Percentiles rank a stretch among this genome's conserved stretches.
Evolutionary conservation across 2,113 vertebrate species (phyloP).

Genomic region (Peromyscus leucopus): DNA sequence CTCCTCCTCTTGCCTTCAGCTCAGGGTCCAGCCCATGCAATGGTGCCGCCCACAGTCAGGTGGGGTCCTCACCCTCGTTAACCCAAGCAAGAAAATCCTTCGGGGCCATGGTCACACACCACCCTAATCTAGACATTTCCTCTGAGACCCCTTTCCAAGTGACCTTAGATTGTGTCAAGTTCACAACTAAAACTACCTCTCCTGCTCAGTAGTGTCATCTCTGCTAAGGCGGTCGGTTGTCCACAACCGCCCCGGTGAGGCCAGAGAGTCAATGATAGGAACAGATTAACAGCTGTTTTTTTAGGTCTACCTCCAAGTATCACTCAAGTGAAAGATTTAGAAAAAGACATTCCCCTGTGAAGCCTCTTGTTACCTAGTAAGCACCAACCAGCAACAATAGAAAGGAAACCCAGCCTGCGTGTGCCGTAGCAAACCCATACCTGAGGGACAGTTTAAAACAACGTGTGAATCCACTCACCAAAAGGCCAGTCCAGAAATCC

Average conservation of each 20-base stretch:
- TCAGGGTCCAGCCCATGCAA: neutral
- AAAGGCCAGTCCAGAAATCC: conserved; percentile 67
- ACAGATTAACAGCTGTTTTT: neutral
- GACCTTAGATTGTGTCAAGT: neutral
- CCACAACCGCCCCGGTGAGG: neutral
- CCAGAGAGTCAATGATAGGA: neutral
- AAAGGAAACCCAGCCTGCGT: neutral
- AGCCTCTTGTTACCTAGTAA: neutral
- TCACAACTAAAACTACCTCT: neutral
- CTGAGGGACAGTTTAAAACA: neutral
- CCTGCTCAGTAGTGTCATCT: neutral
- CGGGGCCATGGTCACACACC: neutral
- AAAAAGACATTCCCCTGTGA: conserved; percentile 14
- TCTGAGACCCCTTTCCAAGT: neutral
- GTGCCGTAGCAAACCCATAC: conserved; percentile 13
- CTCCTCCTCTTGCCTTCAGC: neutral
- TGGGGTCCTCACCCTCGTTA: neutral
- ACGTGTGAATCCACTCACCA: neutral
- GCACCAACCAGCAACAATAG: neutral
- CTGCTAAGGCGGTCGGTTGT: neutral
- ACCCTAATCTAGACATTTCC: neutral
- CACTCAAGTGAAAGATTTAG: conserved; percentile 47
- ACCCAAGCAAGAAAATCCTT: neutral
- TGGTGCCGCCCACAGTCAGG: neutral
- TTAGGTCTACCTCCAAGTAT: neutral